These are phyloP conservation scores for Pterostichus madidus DNA, from an alignment of 2,888 invertebrate species.

Conservation along the genomic window DNA sequence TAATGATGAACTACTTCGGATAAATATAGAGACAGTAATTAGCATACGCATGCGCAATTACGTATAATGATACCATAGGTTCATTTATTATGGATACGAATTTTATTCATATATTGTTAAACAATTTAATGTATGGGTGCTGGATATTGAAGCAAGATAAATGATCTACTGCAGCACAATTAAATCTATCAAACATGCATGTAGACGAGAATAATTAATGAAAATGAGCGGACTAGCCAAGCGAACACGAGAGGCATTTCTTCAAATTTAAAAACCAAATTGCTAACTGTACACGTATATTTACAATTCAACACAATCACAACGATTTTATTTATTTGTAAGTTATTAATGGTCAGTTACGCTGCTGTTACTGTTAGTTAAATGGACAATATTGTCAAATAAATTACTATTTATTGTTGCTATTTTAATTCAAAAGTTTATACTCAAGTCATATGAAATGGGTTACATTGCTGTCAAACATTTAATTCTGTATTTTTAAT, in stretches of 20 bases:
- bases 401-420: no score
- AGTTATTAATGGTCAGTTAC: no score
- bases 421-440: no score
- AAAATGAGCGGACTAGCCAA: not conserved
- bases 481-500: no score
- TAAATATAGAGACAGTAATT: constrained; percentile 49
- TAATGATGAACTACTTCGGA: constrained; percentile 45
- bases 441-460: no score
- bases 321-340: no score
- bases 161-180: constrained; percentile 18
- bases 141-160: constrained; percentile 51
- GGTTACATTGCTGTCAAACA: no score
- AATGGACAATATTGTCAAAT: no score
- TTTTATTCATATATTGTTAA: constrained; percentile 54
- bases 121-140: constrained; percentile 40
- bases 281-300: no score
- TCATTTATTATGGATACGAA: constrained; percentile 52
- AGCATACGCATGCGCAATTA: constrained; percentile 38
- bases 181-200: constrained; percentile 49
- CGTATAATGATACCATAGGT: constrained; percentile 34
- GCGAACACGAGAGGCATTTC: constrained; percentile 6
- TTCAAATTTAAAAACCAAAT: not conserved
- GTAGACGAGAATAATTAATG: constrained; percentile 39
- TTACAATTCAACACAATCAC: no score
- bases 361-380: no score